Evolutionary conservation across 2,888 invertebrate genomes (phyloP).

Genomic region (Limnephilus lunatus): DNA sequence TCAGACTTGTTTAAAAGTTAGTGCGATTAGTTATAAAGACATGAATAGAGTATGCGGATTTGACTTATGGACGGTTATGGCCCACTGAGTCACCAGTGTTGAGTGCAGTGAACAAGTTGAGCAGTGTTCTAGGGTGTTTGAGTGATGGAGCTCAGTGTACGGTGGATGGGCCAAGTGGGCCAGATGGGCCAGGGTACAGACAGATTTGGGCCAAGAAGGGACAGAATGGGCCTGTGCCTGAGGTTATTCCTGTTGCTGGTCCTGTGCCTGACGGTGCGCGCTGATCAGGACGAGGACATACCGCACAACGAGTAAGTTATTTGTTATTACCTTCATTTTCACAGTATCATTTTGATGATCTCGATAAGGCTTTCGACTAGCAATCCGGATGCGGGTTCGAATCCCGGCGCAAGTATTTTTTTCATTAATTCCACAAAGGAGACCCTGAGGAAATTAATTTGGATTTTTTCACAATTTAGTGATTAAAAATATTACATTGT

Average conservation of each 20-base stretch:
- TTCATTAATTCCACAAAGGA: too few relatives aligned
- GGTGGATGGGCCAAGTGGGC: neutral
- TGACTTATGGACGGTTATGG: constrained; percentile 11
- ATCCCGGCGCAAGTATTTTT: too few relatives aligned
- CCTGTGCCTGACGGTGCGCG: constrained; percentile 69
- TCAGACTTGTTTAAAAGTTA: neutral
- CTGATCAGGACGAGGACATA: constrained; percentile 92
- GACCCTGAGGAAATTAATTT: too few relatives aligned
- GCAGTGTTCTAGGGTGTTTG: constrained; percentile 14
- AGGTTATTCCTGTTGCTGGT: constrained; percentile 58
- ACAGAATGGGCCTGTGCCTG: constrained; percentile 61
- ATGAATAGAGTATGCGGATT: constrained; percentile 18
- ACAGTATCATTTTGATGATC: too few relatives aligned
- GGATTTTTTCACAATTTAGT: too few relatives aligned
- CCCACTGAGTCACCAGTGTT: neutral
- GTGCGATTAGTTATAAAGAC: neutral
- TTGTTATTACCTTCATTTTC: neutral
- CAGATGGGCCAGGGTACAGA: constrained; percentile 64
- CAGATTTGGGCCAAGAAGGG: neutral
- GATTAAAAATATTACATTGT: too few relatives aligned
- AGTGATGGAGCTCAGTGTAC: neutral
- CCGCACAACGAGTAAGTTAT: constrained; percentile 91
- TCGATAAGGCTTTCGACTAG: too few relatives aligned
- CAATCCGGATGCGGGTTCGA: too few relatives aligned
- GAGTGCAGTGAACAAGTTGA: neutral